These are phyloP conservation scores for Drosophila burlai DNA, from an alignment of 1,140 invertebrate genomes.

Conservation along the genomic window DNA sequence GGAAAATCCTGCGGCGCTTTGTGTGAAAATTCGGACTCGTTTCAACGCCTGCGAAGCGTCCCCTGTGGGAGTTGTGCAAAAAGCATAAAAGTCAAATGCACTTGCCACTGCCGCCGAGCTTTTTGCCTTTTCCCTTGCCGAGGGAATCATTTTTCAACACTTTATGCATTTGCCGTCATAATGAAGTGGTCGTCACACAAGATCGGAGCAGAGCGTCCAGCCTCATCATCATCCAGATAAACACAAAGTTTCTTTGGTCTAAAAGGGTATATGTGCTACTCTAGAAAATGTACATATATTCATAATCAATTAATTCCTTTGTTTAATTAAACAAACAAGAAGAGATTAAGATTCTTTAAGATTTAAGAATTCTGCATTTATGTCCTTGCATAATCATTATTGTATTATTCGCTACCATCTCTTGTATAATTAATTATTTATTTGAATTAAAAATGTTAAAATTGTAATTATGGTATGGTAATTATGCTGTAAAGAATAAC, in stretches of 20 bases:
- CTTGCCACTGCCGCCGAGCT: constrained; percentile 51
- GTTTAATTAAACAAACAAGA: no score
- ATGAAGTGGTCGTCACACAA: constrained; percentile 68
- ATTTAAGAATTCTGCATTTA: no score
- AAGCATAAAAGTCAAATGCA: constrained; percentile 83
- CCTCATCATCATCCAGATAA: constrained; percentile 44
- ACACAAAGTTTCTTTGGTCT: constrained; percentile 63
- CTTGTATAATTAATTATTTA: no score
- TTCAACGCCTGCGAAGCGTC: constrained; percentile 72
- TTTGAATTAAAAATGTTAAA: no score
- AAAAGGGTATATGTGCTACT: constrained; percentile 19
- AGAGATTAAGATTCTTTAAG: no score
- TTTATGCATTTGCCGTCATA: constrained; percentile 78
- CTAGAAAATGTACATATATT: neutral
- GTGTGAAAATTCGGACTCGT: constrained; percentile 76
- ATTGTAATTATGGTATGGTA: no score
- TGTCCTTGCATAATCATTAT: no score
- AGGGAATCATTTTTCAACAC: constrained; percentile 81
- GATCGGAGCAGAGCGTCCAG: constrained; percentile 11
- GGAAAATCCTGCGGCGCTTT: constrained; percentile 76
- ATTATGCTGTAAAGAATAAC: neutral
- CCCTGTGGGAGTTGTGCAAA: constrained; percentile 47
- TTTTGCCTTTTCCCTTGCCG: constrained; percentile 35
- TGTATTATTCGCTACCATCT: no score
- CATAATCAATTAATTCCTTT: no score